Base-by-base conservation (phyloP, 2,113 vertebrate species). In the Callospermophilus lateralis region DNA sequence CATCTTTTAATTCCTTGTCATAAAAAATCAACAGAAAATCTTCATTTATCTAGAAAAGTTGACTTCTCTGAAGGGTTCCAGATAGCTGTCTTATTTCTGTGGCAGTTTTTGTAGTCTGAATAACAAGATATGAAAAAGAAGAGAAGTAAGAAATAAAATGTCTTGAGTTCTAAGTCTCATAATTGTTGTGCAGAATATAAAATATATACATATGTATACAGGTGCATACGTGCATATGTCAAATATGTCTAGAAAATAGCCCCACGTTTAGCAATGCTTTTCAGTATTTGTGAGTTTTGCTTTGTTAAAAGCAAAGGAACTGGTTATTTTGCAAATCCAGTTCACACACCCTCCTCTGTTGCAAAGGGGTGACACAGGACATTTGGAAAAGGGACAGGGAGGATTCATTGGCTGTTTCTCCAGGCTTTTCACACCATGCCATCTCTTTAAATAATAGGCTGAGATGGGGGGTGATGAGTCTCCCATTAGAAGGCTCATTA, bases 401-500 rank as follows among this genome's bases (percentile, higher is more conserved):
- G 42, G 61, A 95, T 45, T 34, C 74, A 6, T 70, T 84, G 72
- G 34, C 10, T 61, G 84, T 89, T 67, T 55, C 55, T 7, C 84
- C 87, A 96, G 96, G 89, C 96, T 96, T 98, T 98, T 98, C 97
- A 96, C 96, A 94, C 96, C 96, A 93, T 88, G 95, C 92, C 92
- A 89, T 98, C 96, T 97, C 98, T 96, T 98, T 98, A 98, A 98
- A 98, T 98, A 99, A 98, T 94, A 98, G 98, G 96, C 97, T 98
- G 97, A 98, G 95, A 98, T 97, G 97, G 97, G 98, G 97, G 98
- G 95, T 98, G 98, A 98, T 98, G 98, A 98, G 98, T 98, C 98
- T 99, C 98, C 98, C 98, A 98, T 99, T 99, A 99, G 98, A 98
- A 98, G 98, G 86, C 98, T 99, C 98, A 98, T 99, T 99, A 98